Evolutionary conservation across 2,113 vertebrate genomes (phyloP).

Genomic region (Macroglossus sobrinus): DNA sequence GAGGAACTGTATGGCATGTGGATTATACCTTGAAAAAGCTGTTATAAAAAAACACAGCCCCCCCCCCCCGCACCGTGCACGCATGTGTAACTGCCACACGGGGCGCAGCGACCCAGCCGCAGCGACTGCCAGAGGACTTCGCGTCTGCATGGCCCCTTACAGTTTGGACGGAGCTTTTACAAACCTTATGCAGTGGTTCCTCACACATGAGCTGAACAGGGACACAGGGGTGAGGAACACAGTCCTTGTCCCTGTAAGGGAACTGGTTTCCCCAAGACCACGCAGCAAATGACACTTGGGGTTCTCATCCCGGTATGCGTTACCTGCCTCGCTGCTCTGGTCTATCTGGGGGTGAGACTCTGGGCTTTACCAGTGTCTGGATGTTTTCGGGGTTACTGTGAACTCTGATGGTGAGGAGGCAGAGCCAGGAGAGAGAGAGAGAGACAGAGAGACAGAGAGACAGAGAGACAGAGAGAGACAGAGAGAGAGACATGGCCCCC

Average conservation of each 20-base stretch:
- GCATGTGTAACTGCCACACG: fast-evolving
- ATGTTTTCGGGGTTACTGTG: background rate
- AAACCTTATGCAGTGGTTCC: background rate
- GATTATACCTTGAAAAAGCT: background rate
- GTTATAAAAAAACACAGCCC: background rate
- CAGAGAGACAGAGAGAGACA: background rate
- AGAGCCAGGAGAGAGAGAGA: background rate
- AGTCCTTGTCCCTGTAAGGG: fast-evolving
- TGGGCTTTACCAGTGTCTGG: background rate
- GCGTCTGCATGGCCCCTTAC: fast-evolving
- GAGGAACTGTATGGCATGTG: background rate
- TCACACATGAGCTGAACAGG: background rate
- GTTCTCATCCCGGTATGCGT: background rate
- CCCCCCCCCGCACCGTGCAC: fast-evolving
- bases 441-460: background rate
- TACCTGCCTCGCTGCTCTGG: fast-evolving
- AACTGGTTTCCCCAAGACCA: background rate
- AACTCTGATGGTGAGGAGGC: background rate
- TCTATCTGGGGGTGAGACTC: background rate
- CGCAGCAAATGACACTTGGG: background rate
- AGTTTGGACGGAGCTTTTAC: background rate
- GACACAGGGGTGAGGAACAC: background rate
- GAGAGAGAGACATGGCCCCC: background rate
- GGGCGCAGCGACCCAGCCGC: background rate
- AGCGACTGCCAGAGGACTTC: fast-evolving